Evolutionary conservation across 2,888 invertebrate species (phyloP), one percentile per base, ranked within the genome.

Genomic region (Drosophila atripex): DNA sequence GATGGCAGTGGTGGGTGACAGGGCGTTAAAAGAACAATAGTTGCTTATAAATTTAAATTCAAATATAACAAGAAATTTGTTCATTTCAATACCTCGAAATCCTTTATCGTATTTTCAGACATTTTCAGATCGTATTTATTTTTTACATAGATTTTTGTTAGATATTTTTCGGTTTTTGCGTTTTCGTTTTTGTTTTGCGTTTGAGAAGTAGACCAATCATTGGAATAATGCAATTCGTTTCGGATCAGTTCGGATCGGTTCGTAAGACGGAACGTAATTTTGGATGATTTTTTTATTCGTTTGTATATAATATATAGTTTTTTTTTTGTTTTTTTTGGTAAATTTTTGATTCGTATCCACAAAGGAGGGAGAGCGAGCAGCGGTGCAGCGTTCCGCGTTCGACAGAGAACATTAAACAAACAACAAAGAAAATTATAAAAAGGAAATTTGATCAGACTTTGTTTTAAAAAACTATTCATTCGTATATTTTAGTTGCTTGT

Each of bases 81-180:
- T 87, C 75, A 84, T 84, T 86, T 79, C 87, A 91, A 90, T 92
- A 92, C 92, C 92, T 92, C 92, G 90, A 92, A 92, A 91, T 92
- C 92, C 92, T 92, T 90, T 89, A 83, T 77, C 73, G 73, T 72
- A 59, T 70, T 60, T 71, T 72, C 71, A 76, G 57, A 77, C 72
- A 57, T 66, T 55, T 70, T 78, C 77, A 75, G 66, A 75, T 84
- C 75, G 76, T 80, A 76, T 60, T 71, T 73, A 69, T 77, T 73
- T 71, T 60, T 78, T 65, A 64, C 74, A 76, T 75, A 51, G 75
- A 75, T 77, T 75, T 77, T 71, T 57, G 57, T 66, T 58, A 53
- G 56, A 68, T 50, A 12, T 43, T 43, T 74, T 76, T 79, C 71
- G 16, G 49, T 53, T 58, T 71, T 45, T 23, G 21, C 21, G 21